Evolutionary conservation across 2,888 invertebrate species (phyloP), one percentile per base, ranked within the genome.

Genomic region (Lacanobia oleracea): DNA sequence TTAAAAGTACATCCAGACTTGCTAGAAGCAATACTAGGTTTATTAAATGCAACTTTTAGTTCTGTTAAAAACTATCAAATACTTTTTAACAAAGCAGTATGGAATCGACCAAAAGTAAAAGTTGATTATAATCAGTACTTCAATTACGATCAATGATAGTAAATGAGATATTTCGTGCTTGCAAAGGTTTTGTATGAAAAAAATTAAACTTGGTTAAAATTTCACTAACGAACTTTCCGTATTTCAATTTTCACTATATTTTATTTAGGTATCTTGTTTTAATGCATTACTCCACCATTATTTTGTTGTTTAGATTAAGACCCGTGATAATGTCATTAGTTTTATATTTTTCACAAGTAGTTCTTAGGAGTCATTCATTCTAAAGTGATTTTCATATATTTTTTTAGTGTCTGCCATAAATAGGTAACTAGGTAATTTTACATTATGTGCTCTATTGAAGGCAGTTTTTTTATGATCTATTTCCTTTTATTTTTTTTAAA

Each of bases 301-400:
- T 23, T 16, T 45, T 14, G 37, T 54, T 54, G 40, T 12, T 10
- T 61, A 37, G 8, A 33, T 51, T 45, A n/a, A 27, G 1, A 48
- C 18, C 43, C n/a, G 48, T 48, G 48, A 40, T 75, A 54, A n/a
- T 50, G 1, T 16, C 14, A 50, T 8, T 56, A 50, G 5, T 72
- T 51, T 21, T 10, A 33, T 23, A 33, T 72, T 61, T 45, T 63
- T 48, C 7, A 48, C 16, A 43, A 40, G 23, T 76, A 66, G n/a
- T n/a, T 21, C 16, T 9, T 57, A 51, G 2, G n/a, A 76, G 67
- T 59, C 57, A 67, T 37, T 57, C 50, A n/a, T 75, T 75, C 9
- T 65, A 21, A 62, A 40, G 37, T 21, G 0, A 27, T 48, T 53
- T 33, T 23, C 8, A 10, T 33, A 23, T 33, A 8, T 14, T 14